A percentile compares a stretch with the other conserved stretches of the same genome.
Evolutionary conservation across 2,888 invertebrate species (phyloP).

Genomic region (Teleiodes luculella): DNA sequence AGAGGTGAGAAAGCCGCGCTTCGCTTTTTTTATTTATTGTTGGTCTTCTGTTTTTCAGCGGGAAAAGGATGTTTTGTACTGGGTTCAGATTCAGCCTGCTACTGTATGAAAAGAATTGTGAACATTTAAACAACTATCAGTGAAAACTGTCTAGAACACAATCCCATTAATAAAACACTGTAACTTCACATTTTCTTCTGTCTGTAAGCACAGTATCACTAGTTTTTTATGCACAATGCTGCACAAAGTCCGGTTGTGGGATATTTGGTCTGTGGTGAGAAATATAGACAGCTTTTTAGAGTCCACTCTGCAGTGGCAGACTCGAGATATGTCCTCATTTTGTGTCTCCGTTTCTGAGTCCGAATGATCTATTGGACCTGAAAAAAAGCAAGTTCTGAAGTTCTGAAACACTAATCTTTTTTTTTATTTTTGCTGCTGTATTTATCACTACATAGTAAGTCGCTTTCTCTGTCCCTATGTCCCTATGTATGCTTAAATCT

Average conservation of each 20-base stretch:
- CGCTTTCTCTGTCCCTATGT: too few species aligned
- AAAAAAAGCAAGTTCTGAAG: neutral
- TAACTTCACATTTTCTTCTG: slow-evolving; percentile 85
- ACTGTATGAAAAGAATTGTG: too few species aligned
- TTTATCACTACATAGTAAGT: too few species aligned
- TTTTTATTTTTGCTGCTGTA: too few species aligned
- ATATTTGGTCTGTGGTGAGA: slow-evolving; percentile 86
- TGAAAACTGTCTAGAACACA: slow-evolving; percentile 44
- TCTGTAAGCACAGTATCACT: slow-evolving; percentile 85
- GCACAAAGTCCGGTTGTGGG: slow-evolving; percentile 85
- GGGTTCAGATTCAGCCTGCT: too few species aligned
- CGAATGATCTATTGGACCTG: slow-evolving; percentile 70
- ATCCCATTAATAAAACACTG: slow-evolving; percentile 90
- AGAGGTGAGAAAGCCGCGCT: too few species aligned
- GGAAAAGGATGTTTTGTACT: too few species aligned
- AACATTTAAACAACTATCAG: too few species aligned
- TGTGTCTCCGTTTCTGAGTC: slow-evolving; percentile 68
- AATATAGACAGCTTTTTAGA: slow-evolving; percentile 89
- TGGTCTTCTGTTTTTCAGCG: too few species aligned
- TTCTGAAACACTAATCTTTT: too few species aligned
- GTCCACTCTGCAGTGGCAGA: slow-evolving; percentile 82
- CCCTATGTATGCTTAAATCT: too few species aligned
- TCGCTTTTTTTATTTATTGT: too few species aligned
- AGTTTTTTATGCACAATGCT: slow-evolving; percentile 86
- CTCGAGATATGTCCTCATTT: slow-evolving; percentile 54